Conservation (phyloP, 1,140 invertebrate genomes). For the Heliconius melpomene region DNA sequence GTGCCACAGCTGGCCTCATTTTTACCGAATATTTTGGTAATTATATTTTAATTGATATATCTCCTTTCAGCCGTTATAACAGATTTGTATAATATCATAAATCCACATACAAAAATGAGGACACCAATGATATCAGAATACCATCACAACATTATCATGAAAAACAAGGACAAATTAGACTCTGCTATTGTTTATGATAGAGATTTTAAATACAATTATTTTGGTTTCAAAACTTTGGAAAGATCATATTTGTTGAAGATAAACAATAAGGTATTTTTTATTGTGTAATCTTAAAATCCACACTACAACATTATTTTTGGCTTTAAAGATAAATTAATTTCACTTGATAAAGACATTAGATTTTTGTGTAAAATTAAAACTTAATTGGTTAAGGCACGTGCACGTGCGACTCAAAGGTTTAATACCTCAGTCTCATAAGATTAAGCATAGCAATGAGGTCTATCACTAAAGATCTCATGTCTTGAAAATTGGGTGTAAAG, state of each 20-base stretch:
- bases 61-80: slow-evolving; percentile 92
- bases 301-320: background rate
- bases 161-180: slow-evolving; percentile 94
- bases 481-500: too few species aligned
- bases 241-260: slow-evolving; percentile 97
- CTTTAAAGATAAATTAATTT: background rate
- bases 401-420: too few species aligned
- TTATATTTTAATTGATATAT: slow-evolving; percentile 1
- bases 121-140: slow-evolving; percentile 93
- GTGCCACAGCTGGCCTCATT: too few species aligned
- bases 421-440: too few species aligned
- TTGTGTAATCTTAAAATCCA: background rate
- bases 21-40: too few species aligned
- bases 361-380: too few species aligned
- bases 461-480: too few species aligned
- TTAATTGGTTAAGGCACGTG: too few species aligned
- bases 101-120: slow-evolving; percentile 86
- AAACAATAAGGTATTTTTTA: slow-evolving; percentile 86
- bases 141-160: slow-evolving; percentile 92
- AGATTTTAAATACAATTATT: slow-evolving; percentile 99
- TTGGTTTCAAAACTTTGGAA: slow-evolving; percentile 99
- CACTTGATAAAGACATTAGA: too few species aligned
- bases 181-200: slow-evolving; percentile 99
- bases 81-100: slow-evolving; percentile 90
- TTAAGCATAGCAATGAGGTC: too few species aligned